Evolutionary conservation across 2,888 invertebrate species (phyloP).

Genomic region (Tolmerus cingulatus): DNA sequence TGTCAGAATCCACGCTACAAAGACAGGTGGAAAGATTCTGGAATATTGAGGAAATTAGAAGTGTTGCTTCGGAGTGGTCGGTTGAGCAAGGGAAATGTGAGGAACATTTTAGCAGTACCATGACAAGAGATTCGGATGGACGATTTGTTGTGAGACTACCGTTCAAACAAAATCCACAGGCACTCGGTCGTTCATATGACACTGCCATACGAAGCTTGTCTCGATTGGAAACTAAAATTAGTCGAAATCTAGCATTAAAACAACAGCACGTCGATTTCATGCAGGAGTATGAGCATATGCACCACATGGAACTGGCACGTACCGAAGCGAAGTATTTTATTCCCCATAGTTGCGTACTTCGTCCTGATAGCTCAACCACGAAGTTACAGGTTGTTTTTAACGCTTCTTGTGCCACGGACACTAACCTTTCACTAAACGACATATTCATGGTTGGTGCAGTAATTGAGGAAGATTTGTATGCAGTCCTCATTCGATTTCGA

Average conservation of each 20-base stretch:
- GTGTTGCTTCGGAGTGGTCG: background rate
- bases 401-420: background rate
- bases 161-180: background rate
- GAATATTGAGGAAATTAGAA: background rate
- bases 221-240: background rate
- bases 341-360: background rate
- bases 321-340: background rate
- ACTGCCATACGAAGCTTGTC: background rate
- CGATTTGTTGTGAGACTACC: background rate
- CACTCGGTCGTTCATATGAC: background rate
- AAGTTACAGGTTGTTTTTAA: background rate
- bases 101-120: background rate
- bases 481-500: background rate
- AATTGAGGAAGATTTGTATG: background rate
- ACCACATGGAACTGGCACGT: background rate
- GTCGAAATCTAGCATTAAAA: background rate
- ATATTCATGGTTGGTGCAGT: background rate
- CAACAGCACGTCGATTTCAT: background rate
- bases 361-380: background rate
- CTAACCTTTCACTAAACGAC: background rate
- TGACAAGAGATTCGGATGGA: background rate
- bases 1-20: too few species aligned
- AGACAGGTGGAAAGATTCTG: background rate
- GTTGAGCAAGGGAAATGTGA: background rate
- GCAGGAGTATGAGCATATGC: background rate